Base-by-base conservation (phyloP, 2,113 vertebrate genomes). In the Acanthochromis polyacanthus region DNA sequence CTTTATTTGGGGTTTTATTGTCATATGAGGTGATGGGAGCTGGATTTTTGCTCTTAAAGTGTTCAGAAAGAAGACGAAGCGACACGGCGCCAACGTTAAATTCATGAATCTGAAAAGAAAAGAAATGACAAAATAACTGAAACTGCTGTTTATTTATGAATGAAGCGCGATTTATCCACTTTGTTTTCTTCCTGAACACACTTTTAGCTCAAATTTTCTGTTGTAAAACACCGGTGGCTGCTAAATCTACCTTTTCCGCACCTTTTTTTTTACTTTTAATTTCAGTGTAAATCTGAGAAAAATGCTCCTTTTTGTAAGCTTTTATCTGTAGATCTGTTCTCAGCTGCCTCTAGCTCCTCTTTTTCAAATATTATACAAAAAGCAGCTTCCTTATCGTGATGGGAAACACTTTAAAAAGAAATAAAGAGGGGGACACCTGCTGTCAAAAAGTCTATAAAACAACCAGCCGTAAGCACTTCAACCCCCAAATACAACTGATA, bases 191-290 rank as follows among this genome's bases (percentile, higher is more conserved):
- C 12, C 32, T 25, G 32, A 75, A 75, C 32, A 75, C 32, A 14
- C 1, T 43, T 28, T 17, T 0, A 46, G 14, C 53, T n/a, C 6
- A 10, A 32, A 3, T 14, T 45, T 82, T 32, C n/a, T 10, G 3
- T 67, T 5, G 3, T 36, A 10, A 20, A 48, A 70, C n/a, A 28
- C 71, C 57, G 71, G 66, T n/a, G 77, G 76, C 61, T 80, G 60
- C 11, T 43, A 19, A 52, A 30, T 19, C 48, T n/a, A 5, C 2
- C 2, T 5, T 30, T 30, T 30, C 28, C 28, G 28, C 28, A 30
- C 28, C 28, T 30, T 4, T 30, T 30, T 15, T 30, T 30, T 30
- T 30, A 30, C 30, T 4, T 50, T 50, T 50, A 16, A 50, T n/a
- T 50, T n/a, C 48, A 50, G 48, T 8, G 6, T 3, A 16, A 50